Conservation (phyloP, 64 coral and sea anemone species). For the Hydrozoanthus tunicans region DNA sequence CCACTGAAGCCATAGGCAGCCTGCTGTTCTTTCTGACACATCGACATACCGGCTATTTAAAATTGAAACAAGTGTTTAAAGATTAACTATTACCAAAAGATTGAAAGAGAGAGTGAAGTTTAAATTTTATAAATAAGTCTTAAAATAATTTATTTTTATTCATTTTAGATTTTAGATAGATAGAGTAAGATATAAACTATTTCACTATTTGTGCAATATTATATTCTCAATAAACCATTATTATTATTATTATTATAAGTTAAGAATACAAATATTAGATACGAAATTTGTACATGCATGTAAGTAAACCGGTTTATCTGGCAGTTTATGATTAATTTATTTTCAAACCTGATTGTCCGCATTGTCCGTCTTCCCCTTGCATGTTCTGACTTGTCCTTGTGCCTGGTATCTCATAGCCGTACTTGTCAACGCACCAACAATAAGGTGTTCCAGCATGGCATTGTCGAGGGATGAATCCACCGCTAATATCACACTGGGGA, state of each 20-base stretch:
- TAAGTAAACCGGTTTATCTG: too few relatives aligned
- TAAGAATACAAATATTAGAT: too few relatives aligned
- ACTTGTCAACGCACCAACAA: slow-evolving; percentile 56
- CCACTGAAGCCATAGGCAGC: slow-evolving; percentile 48
- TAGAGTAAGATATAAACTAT: too few relatives aligned
- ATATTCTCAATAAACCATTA: too few relatives aligned
- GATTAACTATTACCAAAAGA: neutral
- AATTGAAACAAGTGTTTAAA: neutral
- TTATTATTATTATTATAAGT: too few relatives aligned
- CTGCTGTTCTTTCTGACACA: slow-evolving; percentile 54
- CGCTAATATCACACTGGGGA: slow-evolving; percentile 34
- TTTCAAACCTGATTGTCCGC: slow-evolving; percentile 57
- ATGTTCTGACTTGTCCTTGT: slow-evolving; percentile 25
- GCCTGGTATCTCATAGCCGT: slow-evolving; percentile 44
- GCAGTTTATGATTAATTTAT: neutral
- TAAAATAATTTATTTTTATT: too few relatives aligned
- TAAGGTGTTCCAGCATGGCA: slow-evolving; percentile 47
- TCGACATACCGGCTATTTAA: slow-evolving; percentile 48
- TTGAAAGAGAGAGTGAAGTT: too few relatives aligned
- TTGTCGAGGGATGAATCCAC: slow-evolving; percentile 31
- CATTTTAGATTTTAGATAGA: too few relatives aligned
- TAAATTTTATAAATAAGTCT: too few relatives aligned
- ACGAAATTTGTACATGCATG: too few relatives aligned
- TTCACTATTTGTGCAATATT: too few relatives aligned
- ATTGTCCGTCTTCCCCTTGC: neutral